Conservation (phyloP, 2,888 invertebrate genomes). For the Eristalinus sepulchralis region DNA sequence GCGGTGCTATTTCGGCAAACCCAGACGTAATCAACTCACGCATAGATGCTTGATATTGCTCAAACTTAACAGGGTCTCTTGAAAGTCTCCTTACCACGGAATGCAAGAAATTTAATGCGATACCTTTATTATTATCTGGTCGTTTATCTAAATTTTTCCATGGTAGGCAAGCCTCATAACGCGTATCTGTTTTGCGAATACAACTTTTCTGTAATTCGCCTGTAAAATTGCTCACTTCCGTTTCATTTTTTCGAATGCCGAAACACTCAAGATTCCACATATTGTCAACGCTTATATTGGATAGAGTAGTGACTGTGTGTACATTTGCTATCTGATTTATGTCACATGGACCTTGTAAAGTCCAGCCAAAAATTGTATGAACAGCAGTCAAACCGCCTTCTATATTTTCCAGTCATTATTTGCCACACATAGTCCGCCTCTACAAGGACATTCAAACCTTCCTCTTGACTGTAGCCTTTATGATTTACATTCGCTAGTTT, state of each 20-base stretch:
- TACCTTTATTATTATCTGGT: slow-evolving; percentile 5
- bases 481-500: too few species aligned
- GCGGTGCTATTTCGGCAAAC: not conserved
- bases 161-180: not conserved
- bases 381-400: not conserved
- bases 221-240: not conserved
- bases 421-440: slow-evolving; percentile 1
- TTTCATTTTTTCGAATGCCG: not conserved
- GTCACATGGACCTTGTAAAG: not conserved
- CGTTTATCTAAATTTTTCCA: not conserved
- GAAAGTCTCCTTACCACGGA: not conserved
- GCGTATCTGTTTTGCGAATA: not conserved
- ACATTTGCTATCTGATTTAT: not conserved
- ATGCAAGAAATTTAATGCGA: not conserved
- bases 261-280: slow-evolving; percentile 10
- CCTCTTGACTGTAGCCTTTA: too few species aligned
- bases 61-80: not conserved
- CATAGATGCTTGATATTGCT: not conserved
- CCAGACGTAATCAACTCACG: too few species aligned
- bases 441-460: not conserved
- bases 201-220: not conserved
- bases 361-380: not conserved
- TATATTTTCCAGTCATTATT: not conserved
- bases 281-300: not conserved
- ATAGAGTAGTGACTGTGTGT: too few species aligned